Evolutionary conservation across 37 sponge, comb jelly and placozoan genomes (phyloP).

Genomic region (Tethya wilhelma): DNA sequence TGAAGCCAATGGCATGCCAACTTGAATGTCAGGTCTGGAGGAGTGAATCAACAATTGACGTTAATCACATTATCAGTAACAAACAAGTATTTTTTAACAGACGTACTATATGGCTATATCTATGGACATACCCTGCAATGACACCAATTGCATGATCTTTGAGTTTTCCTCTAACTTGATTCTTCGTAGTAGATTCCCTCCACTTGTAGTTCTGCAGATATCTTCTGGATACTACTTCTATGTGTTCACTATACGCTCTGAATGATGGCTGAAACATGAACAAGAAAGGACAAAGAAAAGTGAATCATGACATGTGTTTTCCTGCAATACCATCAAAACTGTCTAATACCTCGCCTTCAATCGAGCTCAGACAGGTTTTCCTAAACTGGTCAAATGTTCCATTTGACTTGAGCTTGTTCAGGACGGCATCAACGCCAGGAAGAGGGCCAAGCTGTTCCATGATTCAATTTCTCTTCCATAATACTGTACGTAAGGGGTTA

Average conservation of each 20-base stretch:
- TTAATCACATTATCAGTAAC: background rate
- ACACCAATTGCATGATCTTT: slow-evolving; percentile 46
- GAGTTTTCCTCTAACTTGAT: slow-evolving; percentile 56
- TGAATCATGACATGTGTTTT: too few species aligned
- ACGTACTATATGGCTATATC: background rate
- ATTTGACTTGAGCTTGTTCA: slow-evolving; percentile 62
- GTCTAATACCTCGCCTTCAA: slow-evolving; percentile 60
- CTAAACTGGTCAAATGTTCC: slow-evolving; percentile 80
- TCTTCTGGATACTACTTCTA: slow-evolving; percentile 55
- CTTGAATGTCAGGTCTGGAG: slow-evolving; percentile 40
- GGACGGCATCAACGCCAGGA: slow-evolving; percentile 50
- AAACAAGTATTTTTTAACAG: background rate
- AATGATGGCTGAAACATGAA: slow-evolving; percentile 44
- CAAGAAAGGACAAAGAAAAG: background rate
- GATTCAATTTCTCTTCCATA: too few species aligned
- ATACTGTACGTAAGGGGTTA: slow-evolving; percentile 11
- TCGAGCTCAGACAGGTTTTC: slow-evolving; percentile 55
- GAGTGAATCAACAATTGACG: background rate
- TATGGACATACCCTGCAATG: slow-evolving; percentile 39
- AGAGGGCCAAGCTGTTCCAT: background rate
- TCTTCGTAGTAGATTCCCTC: slow-evolving; percentile 58
- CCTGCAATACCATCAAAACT: background rate
- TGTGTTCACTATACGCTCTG: slow-evolving; percentile 63
- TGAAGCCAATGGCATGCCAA: slow-evolving; percentile 30
- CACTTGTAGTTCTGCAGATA: slow-evolving; percentile 56